phyloP scores from a whole-genome alignment of 2,888 invertebrate genomes.

The Coleophora deauratella region DNA sequence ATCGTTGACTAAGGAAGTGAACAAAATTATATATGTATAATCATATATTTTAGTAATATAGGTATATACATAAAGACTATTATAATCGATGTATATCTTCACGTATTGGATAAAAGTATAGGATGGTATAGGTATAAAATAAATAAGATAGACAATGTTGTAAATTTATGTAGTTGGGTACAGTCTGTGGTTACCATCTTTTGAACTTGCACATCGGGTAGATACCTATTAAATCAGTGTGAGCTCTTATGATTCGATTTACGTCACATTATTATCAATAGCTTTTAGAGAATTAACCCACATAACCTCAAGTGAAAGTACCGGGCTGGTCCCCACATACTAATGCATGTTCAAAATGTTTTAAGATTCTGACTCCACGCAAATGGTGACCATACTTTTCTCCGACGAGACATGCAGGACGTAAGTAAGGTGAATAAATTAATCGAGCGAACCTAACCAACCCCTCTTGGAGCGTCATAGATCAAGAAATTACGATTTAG shows the following conservation, averaged over 20 bases:
- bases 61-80: no score
- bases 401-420: slow-evolving; percentile 49
- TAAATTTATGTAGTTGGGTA: no score
- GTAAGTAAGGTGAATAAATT: slow-evolving; percentile 68
- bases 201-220: no score
- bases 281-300: slow-evolving; percentile 61
- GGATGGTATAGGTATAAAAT: no score
- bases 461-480: slow-evolving; percentile 48
- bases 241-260: slow-evolving; percentile 21
- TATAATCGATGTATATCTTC: no score
- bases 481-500: slow-evolving; percentile 21
- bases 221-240: no score
- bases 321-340: slow-evolving; percentile 55
- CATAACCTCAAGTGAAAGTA: slow-evolving; percentile 72
- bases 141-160: no score
- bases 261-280: slow-evolving; percentile 63
- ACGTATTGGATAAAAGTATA: no score
- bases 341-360: slow-evolving; percentile 68
- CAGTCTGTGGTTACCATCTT: no score
- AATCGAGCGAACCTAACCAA: slow-evolving; percentile 51
- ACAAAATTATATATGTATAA: no score
- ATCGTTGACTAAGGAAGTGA: no score
- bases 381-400: slow-evolving; percentile 55
- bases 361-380: slow-evolving; percentile 64
- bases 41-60: no score